Evolutionary conservation across 2,113 vertebrate genomes (phyloP), one percentile per base, ranked within the genome.

Genomic region (Diphyllodes magnificus): DNA sequence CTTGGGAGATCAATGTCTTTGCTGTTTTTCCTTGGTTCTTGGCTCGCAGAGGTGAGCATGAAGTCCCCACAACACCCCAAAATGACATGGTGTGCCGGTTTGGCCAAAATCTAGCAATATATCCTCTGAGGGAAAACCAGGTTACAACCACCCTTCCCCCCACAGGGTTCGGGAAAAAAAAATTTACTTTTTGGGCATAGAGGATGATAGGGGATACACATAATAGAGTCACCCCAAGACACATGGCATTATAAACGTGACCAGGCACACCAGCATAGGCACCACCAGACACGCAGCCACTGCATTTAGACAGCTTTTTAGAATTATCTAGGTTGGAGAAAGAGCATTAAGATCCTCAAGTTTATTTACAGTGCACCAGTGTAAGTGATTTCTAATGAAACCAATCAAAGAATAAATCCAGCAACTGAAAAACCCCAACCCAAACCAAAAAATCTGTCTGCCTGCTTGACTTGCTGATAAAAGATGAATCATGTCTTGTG

Each of bases 261-360:
- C 45, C 35, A 80, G 59, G 65, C 16, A 47, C 5, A 35, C 1
- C 9, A 47, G 24, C 31, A 54, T 3, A 28, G 15, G 17, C 19
- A 40, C 28, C 54, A 60, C 12, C 24, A 75, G 37, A 28, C 15
- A 63, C 15, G 59, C 10, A 81, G 16, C 2, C n/a, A 27, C 40
- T 45, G 25, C 47, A 18, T 31, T 47, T 72, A 22, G 28, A 49
- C 15, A 50, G 25, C 35, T 15, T 59, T 65, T 61, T 15, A 9
- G 47, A 11, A 27, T 5, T 7, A 8, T 31, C 53, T 6, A 7
- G 24, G 3, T 16, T 31, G 28, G 19, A 89, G 63, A 72, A 69
- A 73, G n/a, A 53, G 3, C 23, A 70, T 56, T 12, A 47, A 35
- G 25, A 40, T 21, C 0, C 0, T 22, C 0, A 0, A 57, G 21